Evolutionary conservation across 1,140 invertebrate species (phyloP).

Genomic region (Pseudomyrmex dendroicus): DNA sequence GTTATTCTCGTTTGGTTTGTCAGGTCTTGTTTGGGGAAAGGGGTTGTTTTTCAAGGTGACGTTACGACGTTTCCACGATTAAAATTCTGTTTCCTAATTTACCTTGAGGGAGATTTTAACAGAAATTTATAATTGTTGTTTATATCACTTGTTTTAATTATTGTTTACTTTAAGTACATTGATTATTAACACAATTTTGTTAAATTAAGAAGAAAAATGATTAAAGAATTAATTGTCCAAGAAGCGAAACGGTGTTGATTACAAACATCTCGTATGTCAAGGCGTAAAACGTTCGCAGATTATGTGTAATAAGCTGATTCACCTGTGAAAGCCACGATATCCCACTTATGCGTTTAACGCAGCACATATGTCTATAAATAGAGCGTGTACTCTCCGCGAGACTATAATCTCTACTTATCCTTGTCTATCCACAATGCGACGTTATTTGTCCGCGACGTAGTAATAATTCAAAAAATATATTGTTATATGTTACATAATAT

Average conservation of each 20-base stretch:
- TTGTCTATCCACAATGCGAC: not conserved
- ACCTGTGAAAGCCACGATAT: constrained; percentile 69
- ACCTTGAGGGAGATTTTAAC: not conserved
- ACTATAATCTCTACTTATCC: constrained; percentile 17
- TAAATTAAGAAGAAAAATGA: not conserved
- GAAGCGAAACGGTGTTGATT: not conserved
- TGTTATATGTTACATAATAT: not conserved
- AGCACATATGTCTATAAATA: constrained; percentile 58
- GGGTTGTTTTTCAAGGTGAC: not conserved
- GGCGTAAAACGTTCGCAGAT: constrained; percentile 40
- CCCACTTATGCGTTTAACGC: constrained; percentile 52
- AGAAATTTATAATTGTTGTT: not conserved
- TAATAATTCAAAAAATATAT: not conserved
- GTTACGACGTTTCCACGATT: too few species aligned
- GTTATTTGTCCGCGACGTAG: constrained; percentile 19
- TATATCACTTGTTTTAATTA: not conserved
- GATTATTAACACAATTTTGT: not conserved
- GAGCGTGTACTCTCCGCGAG: constrained; percentile 43
- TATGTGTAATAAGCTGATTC: constrained; percentile 64
- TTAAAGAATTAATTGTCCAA: not conserved
- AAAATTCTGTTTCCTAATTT: not conserved
- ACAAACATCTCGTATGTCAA: constrained; percentile 24
- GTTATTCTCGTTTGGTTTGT: constrained; percentile 11
- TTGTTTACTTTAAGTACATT: too few species aligned
- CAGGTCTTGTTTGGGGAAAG: not conserved